These are phyloP conservation scores for Netelia melanura DNA, from an alignment of 2,888 invertebrate genomes.

Conservation along the genomic window DNA sequence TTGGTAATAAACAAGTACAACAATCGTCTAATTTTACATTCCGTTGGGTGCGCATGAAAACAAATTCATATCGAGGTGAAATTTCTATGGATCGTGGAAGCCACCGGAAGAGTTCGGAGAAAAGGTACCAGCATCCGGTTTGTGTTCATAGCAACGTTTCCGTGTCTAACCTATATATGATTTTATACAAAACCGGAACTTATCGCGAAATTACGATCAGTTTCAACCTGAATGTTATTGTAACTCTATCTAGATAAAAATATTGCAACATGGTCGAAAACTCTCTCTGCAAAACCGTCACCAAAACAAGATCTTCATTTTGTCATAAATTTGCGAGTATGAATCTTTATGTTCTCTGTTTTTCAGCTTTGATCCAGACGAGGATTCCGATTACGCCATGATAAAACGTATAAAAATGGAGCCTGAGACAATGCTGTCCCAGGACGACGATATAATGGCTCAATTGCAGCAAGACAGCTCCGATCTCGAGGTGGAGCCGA, in stretches of 20 bases:
- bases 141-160: constrained; percentile 30
- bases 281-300: background rate
- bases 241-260: constrained; percentile 44
- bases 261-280: background rate
- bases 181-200: constrained; percentile 45
- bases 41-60: background rate
- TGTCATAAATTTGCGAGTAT: constrained; percentile 11
- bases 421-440: constrained; percentile 80
- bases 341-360: constrained; percentile 14
- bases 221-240: constrained; percentile 1
- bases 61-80: constrained; percentile 5
- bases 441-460: constrained; percentile 83
- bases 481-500: constrained; percentile 82
- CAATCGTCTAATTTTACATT: constrained; percentile 14
- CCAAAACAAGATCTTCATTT: background rate
- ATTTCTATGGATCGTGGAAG: constrained; percentile 72
- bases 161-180: constrained; percentile 45
- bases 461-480: constrained; percentile 83
- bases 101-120: constrained; percentile 73
- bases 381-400: constrained; percentile 81
- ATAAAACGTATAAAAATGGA: constrained; percentile 83
- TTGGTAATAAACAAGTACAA: constrained; percentile 42
- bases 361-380: constrained; percentile 77
- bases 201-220: constrained; percentile 27
- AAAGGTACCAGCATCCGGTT: constrained; percentile 72